Conservation (phyloP, 2,113 vertebrate genomes). For the Myxocyprinus asiaticus region DNA sequence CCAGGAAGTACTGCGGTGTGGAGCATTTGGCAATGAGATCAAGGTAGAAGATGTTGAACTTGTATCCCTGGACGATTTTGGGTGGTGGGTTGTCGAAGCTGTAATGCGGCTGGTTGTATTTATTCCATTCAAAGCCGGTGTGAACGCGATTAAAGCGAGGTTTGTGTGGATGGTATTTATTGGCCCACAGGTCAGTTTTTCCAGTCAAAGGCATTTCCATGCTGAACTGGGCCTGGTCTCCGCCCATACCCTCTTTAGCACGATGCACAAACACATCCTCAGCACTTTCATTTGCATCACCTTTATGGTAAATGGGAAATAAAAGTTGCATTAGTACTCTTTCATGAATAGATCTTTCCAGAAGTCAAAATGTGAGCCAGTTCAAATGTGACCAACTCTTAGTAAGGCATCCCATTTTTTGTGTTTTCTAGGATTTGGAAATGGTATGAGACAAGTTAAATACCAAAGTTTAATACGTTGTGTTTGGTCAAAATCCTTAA, state of each 20-base stretch:
- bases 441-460: too few species aligned
- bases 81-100: conserved; percentile 97
- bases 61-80: conserved; percentile 98
- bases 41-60: conserved; percentile 98
- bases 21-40: conserved; percentile 96
- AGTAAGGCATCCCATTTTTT: too few species aligned
- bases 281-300: conserved; percentile 87
- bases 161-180: conserved; percentile 97
- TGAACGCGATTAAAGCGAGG: conserved; percentile 98
- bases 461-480: too few species aligned
- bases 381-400: too few species aligned
- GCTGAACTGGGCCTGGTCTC: conserved; percentile 95
- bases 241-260: conserved; percentile 92
- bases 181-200: conserved; percentile 95
- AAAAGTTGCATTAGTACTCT: too few species aligned
- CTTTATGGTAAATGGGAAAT: conserved; percentile 62
- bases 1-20: conserved; percentile 95
- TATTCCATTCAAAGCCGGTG: conserved; percentile 99
- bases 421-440: too few species aligned
- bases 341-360: too few species aligned
- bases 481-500: too few species aligned
- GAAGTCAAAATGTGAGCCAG: too few species aligned
- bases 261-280: conserved; percentile 94
- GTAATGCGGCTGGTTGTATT: conserved; percentile 98
- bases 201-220: conserved; percentile 92